These are phyloP conservation scores for Sebastes iracundus DNA, from an alignment of 2,797 vertebrate species.

Conservation along the genomic window DNA sequence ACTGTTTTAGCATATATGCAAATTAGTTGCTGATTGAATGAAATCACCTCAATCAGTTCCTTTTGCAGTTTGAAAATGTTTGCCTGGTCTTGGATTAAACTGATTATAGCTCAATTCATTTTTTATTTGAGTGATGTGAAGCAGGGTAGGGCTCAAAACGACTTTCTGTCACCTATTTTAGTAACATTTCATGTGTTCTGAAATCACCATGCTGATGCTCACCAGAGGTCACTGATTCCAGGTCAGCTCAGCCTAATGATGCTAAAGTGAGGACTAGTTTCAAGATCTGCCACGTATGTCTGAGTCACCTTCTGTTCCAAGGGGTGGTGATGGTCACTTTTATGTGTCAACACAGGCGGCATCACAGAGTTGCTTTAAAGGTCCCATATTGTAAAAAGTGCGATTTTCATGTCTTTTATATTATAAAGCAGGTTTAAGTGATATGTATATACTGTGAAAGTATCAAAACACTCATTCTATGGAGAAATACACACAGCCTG, in stretches of 20 bases:
- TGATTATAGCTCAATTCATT: not conserved
- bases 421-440: no score
- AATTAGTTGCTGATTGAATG: constrained; percentile 18
- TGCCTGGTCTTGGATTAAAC: not conserved
- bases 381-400: no score
- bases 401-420: no score
- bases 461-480: no score
- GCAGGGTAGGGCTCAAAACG: not conserved
- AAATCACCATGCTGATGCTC: no score
- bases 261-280: not conserved
- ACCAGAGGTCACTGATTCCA: no score
- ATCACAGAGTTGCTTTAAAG: no score
- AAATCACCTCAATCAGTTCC: not conserved
- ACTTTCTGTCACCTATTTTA: not conserved
- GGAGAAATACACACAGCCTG: no score
- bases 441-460: no score
- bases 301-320: not conserved
- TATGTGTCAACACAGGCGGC: no score
- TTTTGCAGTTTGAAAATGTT: not conserved
- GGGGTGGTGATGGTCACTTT: no score
- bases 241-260: not conserved
- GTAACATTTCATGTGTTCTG: not conserved
- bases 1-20: constrained; percentile 7
- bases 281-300: not conserved
- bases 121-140: not conserved